A percentile compares a stretch with the other conserved stretches of the same genome.
These are phyloP conservation scores for Scalopus aquaticus DNA, from an alignment of 2,113 vertebrate species.

Conservation along the genomic window DNA sequence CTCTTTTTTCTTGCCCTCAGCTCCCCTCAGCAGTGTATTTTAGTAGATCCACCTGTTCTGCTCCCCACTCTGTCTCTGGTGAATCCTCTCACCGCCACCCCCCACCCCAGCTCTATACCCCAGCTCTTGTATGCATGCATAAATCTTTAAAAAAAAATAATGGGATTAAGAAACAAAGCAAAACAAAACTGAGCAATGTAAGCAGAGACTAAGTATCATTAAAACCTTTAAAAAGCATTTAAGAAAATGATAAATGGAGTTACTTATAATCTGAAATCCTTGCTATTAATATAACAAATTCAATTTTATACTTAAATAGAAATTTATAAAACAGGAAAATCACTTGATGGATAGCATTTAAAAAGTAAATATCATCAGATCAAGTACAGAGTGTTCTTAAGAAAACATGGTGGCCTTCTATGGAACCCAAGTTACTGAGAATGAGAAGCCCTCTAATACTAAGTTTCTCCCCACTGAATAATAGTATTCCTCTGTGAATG, in stretches of 20 bases:
- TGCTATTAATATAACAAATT: slow-evolving; percentile 26
- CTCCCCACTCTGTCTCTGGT: too few species aligned
- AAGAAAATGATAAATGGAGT: neutral
- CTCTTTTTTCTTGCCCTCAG: too few species aligned
- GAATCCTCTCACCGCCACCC: too few species aligned
- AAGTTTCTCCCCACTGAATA: neutral
- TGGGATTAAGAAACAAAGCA: slow-evolving; percentile 23
- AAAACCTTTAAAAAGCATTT: slow-evolving; percentile 4
- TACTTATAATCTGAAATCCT: neutral
- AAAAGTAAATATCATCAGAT: slow-evolving; percentile 27
- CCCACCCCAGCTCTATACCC: too few species aligned
- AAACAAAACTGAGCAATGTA: neutral
- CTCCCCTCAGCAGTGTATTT: too few species aligned
- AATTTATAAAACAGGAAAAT: neutral
- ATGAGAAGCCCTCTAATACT: neutral
- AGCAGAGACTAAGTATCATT: neutral
- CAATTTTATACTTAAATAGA: neutral
- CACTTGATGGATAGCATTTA: neutral
- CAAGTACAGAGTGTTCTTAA: neutral
- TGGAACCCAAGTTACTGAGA: neutral
- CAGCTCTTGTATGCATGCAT: too few species aligned
- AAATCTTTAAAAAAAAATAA: neutral
- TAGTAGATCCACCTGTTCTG: too few species aligned
- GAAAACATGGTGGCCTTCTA: neutral
- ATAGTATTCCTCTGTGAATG: neutral